Percentiles rank a stretch among this genome's conserved stretches.
These are phyloP conservation scores for Alviniconcha strummeri DNA, from an alignment of 2,888 invertebrate species.

Conservation along the genomic window DNA sequence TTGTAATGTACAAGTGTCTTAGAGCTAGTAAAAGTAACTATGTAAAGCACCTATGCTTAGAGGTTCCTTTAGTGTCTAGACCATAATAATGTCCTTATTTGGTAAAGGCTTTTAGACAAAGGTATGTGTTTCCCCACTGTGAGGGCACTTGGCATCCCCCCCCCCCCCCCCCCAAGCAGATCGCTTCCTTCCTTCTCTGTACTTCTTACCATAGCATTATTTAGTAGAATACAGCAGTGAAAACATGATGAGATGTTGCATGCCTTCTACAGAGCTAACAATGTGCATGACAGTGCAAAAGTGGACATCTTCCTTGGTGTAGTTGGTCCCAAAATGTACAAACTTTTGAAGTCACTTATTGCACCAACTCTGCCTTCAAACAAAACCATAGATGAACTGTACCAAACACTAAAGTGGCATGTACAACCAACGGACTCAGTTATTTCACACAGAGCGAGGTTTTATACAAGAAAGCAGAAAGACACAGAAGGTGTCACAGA, in stretches of 20 bases:
- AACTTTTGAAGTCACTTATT: not conserved
- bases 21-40: no score
- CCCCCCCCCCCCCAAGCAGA: no score
- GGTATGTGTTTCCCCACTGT: no score
- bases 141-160: no score
- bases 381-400: not conserved
- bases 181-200: no score
- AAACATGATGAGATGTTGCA: not conserved
- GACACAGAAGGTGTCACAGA: not conserved
- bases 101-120: no score
- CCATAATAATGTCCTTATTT: no score
- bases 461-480: not conserved
- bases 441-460: not conserved
- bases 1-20: no score
- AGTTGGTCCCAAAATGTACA: conserved; percentile 3
- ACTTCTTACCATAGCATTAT: no score
- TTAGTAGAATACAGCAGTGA: no score
- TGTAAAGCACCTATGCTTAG: no score
- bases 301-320: not conserved
- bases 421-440: not conserved
- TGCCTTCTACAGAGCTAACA: not conserved
- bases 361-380: not conserved
- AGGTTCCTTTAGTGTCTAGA: no score
- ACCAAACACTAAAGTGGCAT: not conserved
- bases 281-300: not conserved